Base-by-base conservation (phyloP, 2,888 invertebrate species). In the Drosophila vallismaia region DNA sequence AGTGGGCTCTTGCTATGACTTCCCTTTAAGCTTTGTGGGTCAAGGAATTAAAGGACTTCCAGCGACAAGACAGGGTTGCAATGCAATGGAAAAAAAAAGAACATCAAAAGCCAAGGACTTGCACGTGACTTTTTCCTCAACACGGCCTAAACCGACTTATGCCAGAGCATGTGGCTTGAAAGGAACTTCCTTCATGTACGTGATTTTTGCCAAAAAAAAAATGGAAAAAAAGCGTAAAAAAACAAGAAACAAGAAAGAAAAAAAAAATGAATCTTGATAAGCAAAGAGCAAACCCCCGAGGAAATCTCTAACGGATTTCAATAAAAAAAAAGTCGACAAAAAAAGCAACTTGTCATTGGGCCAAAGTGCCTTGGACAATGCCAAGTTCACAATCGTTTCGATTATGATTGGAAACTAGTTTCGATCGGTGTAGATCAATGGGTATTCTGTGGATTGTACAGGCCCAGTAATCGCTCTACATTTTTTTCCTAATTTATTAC, bases 391-490 rank as follows among this genome's bases (percentile, higher is more conserved):
- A 45, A 70, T 69, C 50, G 52, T 44, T 19, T 19, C 57, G 40
- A 68, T 68, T 68, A 36, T 67, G 31, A 28, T 28, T 6, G 74
- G 74, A 74, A 82, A 87, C 82, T 48, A 71, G 87, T 84, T 80
- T 86, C 59, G 38, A 40, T 64, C 78, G 82, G 82, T 71, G 58
- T 40, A 83, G 79, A 85, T 83, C 82, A 83, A 82, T 74, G 52
- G 66, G 45, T 31, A 44, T 46, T 71, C 54, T 50, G 48, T 50
- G 48, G 58, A 60, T 74, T 86, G 83, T 86, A 72, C 72, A 68
- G 64, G 60, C 79, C 56, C 71, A 76, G 19, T 82, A 84, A 87
- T 84, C 84, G 86, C 75, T 86, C 71, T 68, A 82, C 74, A 86
- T 76, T 73, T 70, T 63, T 46, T 33, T 2, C 4, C 9, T 56